Evolutionary conservation across 2,113 vertebrate genomes (phyloP).

Genomic region (Setophaga kirtlandii): DNA sequence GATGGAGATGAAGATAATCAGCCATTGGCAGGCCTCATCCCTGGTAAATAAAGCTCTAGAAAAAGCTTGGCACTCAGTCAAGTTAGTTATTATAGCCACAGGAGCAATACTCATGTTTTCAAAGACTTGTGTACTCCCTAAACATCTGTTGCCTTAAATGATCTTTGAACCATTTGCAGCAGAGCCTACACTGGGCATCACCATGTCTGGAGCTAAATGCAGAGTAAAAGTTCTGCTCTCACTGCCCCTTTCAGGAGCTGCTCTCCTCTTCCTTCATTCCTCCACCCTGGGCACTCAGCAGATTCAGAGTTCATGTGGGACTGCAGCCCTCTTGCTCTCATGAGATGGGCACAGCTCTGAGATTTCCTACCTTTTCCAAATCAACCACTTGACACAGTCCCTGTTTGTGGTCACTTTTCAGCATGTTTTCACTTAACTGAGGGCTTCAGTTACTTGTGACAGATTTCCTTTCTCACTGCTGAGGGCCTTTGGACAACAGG

Average conservation of each 20-base stretch:
- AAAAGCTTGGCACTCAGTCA: neutral
- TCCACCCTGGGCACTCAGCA: neutral
- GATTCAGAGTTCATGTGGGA: neutral
- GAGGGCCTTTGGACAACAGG: neutral
- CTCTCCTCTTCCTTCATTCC: neutral
- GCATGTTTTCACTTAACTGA: neutral
- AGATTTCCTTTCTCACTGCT: neutral
- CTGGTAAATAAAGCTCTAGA: slow-evolving; percentile 76
- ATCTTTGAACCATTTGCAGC: neutral
- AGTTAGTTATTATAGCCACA: neutral
- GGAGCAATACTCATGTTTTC: neutral
- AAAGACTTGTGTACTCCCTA: neutral
- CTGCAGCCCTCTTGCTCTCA: neutral
- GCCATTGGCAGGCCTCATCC: slow-evolving; percentile 92
- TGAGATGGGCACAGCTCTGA: neutral
- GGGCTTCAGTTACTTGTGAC: neutral
- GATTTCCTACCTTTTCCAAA: neutral
- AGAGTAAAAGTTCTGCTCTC: neutral
- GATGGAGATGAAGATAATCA: slow-evolving; percentile 96
- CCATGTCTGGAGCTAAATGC: neutral
- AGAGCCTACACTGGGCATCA: neutral
- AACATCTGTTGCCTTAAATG: neutral
- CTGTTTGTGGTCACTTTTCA: neutral
- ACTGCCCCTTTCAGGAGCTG: neutral
- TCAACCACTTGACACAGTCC: neutral